phyloP scores from a whole-genome alignment of 2,888 invertebrate genomes.

The Erebia epiphron region DNA sequence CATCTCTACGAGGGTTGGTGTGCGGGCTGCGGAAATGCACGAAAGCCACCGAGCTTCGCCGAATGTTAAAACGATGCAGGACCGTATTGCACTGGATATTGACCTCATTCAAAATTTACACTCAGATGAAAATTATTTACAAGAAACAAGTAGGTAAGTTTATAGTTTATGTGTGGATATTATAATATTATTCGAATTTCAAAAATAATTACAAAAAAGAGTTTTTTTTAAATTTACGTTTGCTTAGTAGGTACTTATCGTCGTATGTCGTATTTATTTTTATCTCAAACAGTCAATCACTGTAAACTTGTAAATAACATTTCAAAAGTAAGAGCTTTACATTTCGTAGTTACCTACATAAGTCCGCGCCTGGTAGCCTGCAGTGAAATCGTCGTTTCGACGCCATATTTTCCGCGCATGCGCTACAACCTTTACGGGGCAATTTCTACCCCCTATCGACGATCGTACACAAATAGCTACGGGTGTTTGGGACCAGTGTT shows the following conservation, averaged over 20 bases:
- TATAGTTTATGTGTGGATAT: background rate
- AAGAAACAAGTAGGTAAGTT: background rate
- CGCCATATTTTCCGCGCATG: slow-evolving; percentile 79
- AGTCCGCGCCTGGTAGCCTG: slow-evolving; percentile 68
- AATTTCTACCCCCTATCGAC: slow-evolving; percentile 72
- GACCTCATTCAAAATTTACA: slow-evolving; percentile 25
- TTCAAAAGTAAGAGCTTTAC: background rate
- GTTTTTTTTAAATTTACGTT: background rate
- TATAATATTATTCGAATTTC: background rate
- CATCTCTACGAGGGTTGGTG: slow-evolving; percentile 74
- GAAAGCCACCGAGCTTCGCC: slow-evolving; percentile 64
- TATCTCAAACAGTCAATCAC: background rate
- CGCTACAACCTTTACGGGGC: slow-evolving; percentile 59
- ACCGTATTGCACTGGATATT: slow-evolving; percentile 48
- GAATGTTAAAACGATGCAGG: slow-evolving; percentile 72
- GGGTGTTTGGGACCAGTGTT: slow-evolving; percentile 38
- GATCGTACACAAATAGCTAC: slow-evolving; percentile 36
- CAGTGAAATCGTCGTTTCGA: slow-evolving; percentile 65
- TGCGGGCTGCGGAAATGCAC: slow-evolving; percentile 72
- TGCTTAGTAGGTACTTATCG: too few species aligned
- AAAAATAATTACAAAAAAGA: background rate
- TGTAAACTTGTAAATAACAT: background rate
- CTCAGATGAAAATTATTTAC: background rate
- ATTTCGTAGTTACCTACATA: slow-evolving; percentile 10
- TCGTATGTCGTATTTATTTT: too few species aligned